Base-by-base conservation (phyloP, 1,140 invertebrate genomes). In the Drosophila tropicalis region DNA sequence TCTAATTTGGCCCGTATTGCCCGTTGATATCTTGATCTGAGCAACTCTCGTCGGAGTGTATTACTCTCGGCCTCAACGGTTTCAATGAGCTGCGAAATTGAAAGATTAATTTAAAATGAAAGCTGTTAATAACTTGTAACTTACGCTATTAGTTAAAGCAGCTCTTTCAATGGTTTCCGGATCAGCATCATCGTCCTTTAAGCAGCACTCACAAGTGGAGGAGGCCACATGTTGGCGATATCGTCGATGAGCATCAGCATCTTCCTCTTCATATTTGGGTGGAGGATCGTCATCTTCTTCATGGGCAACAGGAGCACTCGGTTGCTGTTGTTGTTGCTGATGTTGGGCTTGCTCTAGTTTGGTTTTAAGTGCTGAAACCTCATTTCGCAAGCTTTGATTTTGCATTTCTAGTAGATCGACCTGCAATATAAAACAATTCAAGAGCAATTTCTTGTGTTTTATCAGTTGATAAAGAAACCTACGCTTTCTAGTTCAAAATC, bases 401-500 rank as follows among this genome's bases (percentile, higher is more conserved):
- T 91, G 87, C 75, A 89, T 76, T 70, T 91, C 90, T n/a, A 91
- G 56, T 40, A 90, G 29, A 15, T 91, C 90, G 22, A 91, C 77
- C 90, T 91, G 29, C 0, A 39, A 29, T 56, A 39, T 3, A 10
- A 0, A 1, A 0, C 0, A 0, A 1, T 13, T 54, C 0, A 40
- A 32, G 61, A 13, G n/a, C 13, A 25, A 40, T 0, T 22, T 12
- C 0, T 7, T 3, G 0, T 0, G 10, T 17, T 10, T 2, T 32
- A 3, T 22, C 25, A 1, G 2, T 9, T 36, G 19, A 13, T 1
- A 17, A 7, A 0, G 1, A 5, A 41, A 56, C 71, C 60, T 72
- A 91, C 90, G 57, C 90, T 91, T 6, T 91, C 90, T 51, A 91
- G 55, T 56, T 91, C 90, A 62, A 91, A 91, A 54, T 91, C 90